Evolutionary conservation across 2,888 invertebrate species (phyloP).

Genomic region (Odontocerum albicorne): DNA sequence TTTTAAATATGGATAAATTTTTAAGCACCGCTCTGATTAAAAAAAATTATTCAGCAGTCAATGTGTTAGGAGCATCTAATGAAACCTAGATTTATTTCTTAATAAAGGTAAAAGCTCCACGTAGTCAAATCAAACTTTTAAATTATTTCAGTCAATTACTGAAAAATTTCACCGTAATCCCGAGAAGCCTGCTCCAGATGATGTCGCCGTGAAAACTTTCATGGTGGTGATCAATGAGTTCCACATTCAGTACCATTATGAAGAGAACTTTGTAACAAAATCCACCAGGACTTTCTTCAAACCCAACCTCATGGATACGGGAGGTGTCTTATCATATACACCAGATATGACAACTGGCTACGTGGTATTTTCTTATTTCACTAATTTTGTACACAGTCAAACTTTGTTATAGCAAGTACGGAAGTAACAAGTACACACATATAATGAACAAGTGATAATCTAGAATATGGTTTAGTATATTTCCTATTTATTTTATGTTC

Average conservation of each 20-base stretch:
- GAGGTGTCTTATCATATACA: slow-evolving; percentile 64
- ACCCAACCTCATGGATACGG: slow-evolving; percentile 71
- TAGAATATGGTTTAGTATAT: too few relatives aligned
- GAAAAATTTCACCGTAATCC: slow-evolving; percentile 66
- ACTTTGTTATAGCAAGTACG: too few relatives aligned
- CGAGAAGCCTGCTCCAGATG: slow-evolving; percentile 57
- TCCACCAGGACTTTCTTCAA: slow-evolving; percentile 67
- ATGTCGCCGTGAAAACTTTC: slow-evolving; percentile 68
- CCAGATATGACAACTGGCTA: slow-evolving; percentile 67
- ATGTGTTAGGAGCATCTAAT: too few relatives aligned
- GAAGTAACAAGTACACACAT: too few relatives aligned
- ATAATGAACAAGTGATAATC: too few relatives aligned
- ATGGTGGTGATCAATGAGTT: slow-evolving; percentile 62
- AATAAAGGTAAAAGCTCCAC: neutral
- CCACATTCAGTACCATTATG: slow-evolving; percentile 65
- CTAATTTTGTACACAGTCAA: too few relatives aligned
- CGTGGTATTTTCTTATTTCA: slow-evolving; percentile 50
- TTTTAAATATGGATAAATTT: too few relatives aligned
- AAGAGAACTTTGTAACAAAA: slow-evolving; percentile 61
- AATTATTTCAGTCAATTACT: slow-evolving; percentile 51
- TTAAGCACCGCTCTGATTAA: too few relatives aligned
- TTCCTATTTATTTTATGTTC: too few relatives aligned
- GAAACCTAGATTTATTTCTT: neutral
- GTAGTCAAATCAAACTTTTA: neutral
- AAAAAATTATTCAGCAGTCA: too few relatives aligned